phyloP scores from a whole-genome alignment of 92 coral and sea anemone genomes.

The Actinernus sp. region DNA sequence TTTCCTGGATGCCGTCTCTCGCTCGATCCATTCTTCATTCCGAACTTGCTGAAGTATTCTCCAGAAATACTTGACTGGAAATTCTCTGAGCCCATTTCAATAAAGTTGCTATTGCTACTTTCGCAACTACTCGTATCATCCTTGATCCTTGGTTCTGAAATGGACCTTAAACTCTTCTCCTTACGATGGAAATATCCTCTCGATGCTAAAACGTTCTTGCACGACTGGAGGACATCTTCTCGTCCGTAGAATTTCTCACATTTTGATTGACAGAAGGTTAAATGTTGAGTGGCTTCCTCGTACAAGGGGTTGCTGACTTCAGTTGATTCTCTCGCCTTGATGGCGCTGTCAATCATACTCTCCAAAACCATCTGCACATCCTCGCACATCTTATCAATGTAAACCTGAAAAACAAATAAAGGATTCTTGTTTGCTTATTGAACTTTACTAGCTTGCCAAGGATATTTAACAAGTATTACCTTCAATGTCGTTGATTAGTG shows the following conservation, averaged over 20 bases:
- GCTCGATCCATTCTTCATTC: background rate
- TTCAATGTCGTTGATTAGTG: too few relatives aligned
- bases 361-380: constrained; percentile 58
- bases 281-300: constrained; percentile 63
- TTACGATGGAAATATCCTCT: too few relatives aligned
- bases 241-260: constrained; percentile 64
- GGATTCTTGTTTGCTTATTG: background rate
- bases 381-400: constrained; percentile 45
- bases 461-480: too few relatives aligned
- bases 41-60: too few relatives aligned
- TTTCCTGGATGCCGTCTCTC: background rate
- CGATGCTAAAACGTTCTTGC: constrained; percentile 1
- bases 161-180: background rate
- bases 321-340: constrained; percentile 28
- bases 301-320: constrained; percentile 59
- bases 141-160: background rate
- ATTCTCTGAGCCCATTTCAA: background rate
- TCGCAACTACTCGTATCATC: background rate
- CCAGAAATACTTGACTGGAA: background rate
- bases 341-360: constrained; percentile 38
- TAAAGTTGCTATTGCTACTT: background rate
- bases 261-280: constrained; percentile 69
- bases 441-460: too few relatives aligned
- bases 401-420: constrained; percentile 2
- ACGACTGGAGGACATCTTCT: constrained; percentile 32